Conservation (phyloP, 2,888 invertebrate species). For the Euspilapteryx auroguttella region DNA sequence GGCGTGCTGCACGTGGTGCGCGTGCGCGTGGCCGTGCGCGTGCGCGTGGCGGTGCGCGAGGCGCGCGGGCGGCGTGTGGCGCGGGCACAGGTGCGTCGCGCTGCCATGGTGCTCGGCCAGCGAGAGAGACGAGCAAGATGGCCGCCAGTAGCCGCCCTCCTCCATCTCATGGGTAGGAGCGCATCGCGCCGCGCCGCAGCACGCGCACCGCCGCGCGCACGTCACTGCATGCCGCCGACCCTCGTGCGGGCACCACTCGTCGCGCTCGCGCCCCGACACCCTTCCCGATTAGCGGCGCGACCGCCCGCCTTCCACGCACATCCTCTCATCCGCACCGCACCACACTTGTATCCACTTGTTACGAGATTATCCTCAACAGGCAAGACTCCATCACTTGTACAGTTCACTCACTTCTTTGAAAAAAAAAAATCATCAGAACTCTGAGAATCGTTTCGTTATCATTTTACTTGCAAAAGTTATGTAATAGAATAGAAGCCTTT, state of each 20-base stretch:
- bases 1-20: slow-evolving; percentile 42
- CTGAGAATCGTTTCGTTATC: too few species aligned
- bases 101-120: slow-evolving; percentile 52
- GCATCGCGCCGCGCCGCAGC: slow-evolving; percentile 58
- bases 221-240: slow-evolving; percentile 57
- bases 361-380: not conserved
- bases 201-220: slow-evolving; percentile 55
- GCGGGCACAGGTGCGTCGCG: slow-evolving; percentile 45
- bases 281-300: slow-evolving; percentile 36
- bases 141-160: slow-evolving; percentile 55
- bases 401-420: too few species aligned
- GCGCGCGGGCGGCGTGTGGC: slow-evolving; percentile 40
- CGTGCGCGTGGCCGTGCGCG: slow-evolving; percentile 11
- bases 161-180: slow-evolving; percentile 55
- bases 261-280: slow-evolving; percentile 59
- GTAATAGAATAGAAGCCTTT: too few species aligned
- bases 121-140: slow-evolving; percentile 54
- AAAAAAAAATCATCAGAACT: too few species aligned
- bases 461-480: too few species aligned
- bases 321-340: slow-evolving; percentile 34
- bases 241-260: slow-evolving; percentile 58
- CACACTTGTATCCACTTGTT: not conserved
- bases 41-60: slow-evolving; percentile 38
- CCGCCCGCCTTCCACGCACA: slow-evolving; percentile 19
- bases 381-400: not conserved